A percentile compares a stretch with the other conserved stretches of the same genome.
phyloP scores from a whole-genome alignment of 2,888 invertebrate species.

The Ophion ellenae region DNA sequence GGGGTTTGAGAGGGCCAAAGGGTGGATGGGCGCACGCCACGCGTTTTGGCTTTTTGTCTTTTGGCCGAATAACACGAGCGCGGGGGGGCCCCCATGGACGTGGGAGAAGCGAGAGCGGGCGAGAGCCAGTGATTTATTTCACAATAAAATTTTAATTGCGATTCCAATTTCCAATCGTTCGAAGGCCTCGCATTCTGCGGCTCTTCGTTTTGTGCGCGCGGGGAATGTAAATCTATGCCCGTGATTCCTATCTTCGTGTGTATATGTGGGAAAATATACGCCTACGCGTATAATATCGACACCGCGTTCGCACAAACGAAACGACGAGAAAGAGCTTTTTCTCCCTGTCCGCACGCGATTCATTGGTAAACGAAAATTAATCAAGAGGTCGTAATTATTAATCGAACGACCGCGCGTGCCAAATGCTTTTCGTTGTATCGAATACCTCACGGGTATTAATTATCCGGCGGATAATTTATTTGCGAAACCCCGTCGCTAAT shows the following conservation, averaged over 20 bases:
- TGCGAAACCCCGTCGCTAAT: not conserved
- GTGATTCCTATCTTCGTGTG: conserved; percentile 35
- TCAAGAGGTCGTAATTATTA: conserved; percentile 35
- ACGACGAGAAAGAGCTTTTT: conserved; percentile 10
- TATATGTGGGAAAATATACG: not conserved
- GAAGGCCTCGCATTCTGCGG: conserved; percentile 50
- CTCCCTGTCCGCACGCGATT: conserved; percentile 7
- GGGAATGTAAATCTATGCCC: conserved; percentile 56
- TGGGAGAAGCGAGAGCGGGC: not conserved
- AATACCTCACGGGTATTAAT: conserved; percentile 27
- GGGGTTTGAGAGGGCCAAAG: not conserved
- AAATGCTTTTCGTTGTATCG: conserved; percentile 40
- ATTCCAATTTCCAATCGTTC: conserved; percentile 63
- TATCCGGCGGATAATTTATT: conserved; percentile 13
- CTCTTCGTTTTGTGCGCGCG: conserved; percentile 34
- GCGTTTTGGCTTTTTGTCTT: conserved; percentile 59
- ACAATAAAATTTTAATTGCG: conserved; percentile 67
- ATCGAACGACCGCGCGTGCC: conserved; percentile 29
- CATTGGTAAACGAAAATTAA: conserved; percentile 39
- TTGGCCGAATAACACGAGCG: conserved; percentile 37
- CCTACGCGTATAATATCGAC: not conserved
- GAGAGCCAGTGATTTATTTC: conserved; percentile 60
- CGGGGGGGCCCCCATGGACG: conserved; percentile 3
- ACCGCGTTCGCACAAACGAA: not conserved
- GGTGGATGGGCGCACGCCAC: conserved; percentile 9